A percentile compares a stretch with the other conserved stretches of the same genome.
phyloP scores from a whole-genome alignment of 2,888 invertebrate species.

The Hermaeophaga mercurialis region DNA sequence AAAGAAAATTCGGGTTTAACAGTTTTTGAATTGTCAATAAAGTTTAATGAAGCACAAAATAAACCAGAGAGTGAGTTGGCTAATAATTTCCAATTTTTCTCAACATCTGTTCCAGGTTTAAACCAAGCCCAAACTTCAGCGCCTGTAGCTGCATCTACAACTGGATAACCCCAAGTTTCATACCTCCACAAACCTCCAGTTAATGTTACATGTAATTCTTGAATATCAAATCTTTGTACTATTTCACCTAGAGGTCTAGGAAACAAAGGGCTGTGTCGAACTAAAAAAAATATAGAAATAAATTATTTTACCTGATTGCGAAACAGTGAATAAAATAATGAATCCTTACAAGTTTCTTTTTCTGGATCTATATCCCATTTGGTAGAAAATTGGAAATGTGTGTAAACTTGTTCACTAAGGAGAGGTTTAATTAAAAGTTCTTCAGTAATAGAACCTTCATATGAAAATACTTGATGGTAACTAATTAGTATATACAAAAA shows the following conservation, averaged over 20 bases:
- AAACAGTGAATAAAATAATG: background rate
- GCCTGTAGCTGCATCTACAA: constrained; percentile 87
- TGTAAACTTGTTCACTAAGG: constrained; percentile 81
- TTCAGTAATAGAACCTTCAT: constrained; percentile 78
- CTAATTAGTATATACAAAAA: constrained; percentile 1
- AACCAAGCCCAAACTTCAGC: constrained; percentile 97
- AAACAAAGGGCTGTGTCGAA: constrained; percentile 83
- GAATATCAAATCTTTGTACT: constrained; percentile 79
- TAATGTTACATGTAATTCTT: constrained; percentile 88
- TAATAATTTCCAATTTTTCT: constrained; percentile 85
- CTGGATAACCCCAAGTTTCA: constrained; percentile 93
- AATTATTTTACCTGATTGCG: constrained; percentile 2
- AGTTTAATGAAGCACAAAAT: constrained; percentile 95
- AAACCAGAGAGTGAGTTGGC: constrained; percentile 92
- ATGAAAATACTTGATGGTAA: constrained; percentile 18
- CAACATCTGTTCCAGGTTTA: constrained; percentile 69
- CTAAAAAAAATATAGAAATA: constrained; percentile 58
- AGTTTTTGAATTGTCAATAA: constrained; percentile 84
- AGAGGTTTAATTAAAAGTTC: constrained; percentile 88
- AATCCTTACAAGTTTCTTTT: constrained; percentile 64
- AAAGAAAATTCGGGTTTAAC: constrained; percentile 84
- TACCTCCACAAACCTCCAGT: constrained; percentile 95
- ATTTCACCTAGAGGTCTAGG: constrained; percentile 90
- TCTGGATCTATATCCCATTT: constrained; percentile 68
- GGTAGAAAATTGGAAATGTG: constrained; percentile 91